Conservation (phyloP, 2,888 invertebrate species). For the Lordiphosa fenestrarum region DNA sequence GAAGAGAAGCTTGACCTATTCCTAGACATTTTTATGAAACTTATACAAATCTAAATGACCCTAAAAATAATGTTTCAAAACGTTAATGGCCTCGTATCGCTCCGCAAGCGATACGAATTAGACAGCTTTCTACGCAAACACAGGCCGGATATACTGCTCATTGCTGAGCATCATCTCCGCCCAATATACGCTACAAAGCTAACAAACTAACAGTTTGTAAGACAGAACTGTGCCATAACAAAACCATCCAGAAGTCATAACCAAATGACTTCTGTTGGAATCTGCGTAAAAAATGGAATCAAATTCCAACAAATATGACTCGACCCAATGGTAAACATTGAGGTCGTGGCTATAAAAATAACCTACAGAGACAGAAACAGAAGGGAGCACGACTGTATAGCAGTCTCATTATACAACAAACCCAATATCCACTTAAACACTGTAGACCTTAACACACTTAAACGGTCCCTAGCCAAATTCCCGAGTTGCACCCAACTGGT, state of each 20-base stretch:
- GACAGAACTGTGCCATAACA: background rate
- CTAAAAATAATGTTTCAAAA: background rate
- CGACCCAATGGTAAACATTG: background rate
- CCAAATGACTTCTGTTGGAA: background rate
- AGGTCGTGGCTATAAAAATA: slow-evolving; percentile 1
- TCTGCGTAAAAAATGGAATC: slow-evolving; percentile 1
- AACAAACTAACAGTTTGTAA: background rate
- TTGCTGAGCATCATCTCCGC: too few relatives aligned
- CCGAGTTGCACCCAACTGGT: background rate
- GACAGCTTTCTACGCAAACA: background rate
- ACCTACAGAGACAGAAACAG: background rate
- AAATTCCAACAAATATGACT: background rate
- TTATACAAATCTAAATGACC: background rate
- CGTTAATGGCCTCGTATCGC: background rate
- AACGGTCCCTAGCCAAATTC: background rate
- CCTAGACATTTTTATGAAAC: background rate
- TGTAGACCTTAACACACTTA: background rate
- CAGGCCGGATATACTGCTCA: too few relatives aligned
- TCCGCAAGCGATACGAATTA: background rate
- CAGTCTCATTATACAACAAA: slow-evolving; percentile 2
- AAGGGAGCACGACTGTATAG: background rate
- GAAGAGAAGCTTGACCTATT: background rate
- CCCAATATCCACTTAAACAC: background rate
- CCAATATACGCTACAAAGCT: too few relatives aligned
- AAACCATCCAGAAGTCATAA: background rate